Evolutionary conservation across 2,888 invertebrate genomes (phyloP), one percentile per base, ranked within the genome.

Genomic region (Chromoteleia sp.): DNA sequence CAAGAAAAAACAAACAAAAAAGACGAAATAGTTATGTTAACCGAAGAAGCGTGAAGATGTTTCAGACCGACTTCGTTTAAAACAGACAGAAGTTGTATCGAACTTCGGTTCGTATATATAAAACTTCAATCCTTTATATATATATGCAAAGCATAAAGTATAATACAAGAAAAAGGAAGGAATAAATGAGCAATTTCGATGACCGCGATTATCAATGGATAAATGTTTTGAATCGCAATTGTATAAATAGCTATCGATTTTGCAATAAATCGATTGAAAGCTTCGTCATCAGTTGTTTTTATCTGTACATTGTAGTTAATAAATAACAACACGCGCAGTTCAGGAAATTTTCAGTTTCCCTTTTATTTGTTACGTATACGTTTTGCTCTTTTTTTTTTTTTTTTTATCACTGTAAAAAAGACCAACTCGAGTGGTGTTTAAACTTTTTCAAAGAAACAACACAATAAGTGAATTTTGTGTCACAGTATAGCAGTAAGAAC

Each of bases 1-100:
- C 33, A 8, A 33, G 5, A 52, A 39, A 25, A 19, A 39, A 7
- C 14, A 50, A 58, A 36, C 15, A 25, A 19, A 71, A 65, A 78
- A 48, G 74, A 68, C 61, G 71, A 84, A 75, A 30, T 78, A 82
- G 79, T 71, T 81, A 82, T 84, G 83, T 85, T 84, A 85, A 82
- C 83, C 83, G 83, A 84, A 19, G n/a, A 36, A 43, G 17, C n/a
- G 67, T 17, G 59, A 39, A 52, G 30, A 36, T 54, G 52, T 56
- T 61, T 63, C 30, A 63, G 21, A 12, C 54, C 29, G 17, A 54
- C 29, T 67, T 54, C 43, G 29, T 54, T 10, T 15, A 15, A 43
- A 43, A 33, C 7, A 8, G 7, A 8, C 33, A 1, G 10, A 33
- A 33, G 8, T 33, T 33, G 33, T 33, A 33, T 8, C 7, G 33